Base-by-base conservation (phyloP, 2,888 invertebrate species). In the Augochlorella aurata region DNA sequence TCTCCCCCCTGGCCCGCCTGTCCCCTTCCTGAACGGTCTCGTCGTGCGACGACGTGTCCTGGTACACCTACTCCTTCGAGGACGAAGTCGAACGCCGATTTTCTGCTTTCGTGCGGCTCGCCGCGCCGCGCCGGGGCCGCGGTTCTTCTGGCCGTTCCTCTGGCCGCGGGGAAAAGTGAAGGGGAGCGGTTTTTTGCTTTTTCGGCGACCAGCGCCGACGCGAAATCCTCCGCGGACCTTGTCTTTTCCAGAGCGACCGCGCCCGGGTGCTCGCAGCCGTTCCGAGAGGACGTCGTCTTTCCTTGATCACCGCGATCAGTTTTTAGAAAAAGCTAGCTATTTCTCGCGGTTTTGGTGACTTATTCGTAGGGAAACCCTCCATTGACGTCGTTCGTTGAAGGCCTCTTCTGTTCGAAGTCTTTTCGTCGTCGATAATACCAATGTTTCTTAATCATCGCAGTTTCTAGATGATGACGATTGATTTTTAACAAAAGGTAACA, bases 11-110 rank as follows among this genome's bases (percentile, higher is more conserved):
- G 44, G 54, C 81, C 78, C 76, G 77, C 77, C 67, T 63, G 66
- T 75, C 73, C 76, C 86, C 79, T 81, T 80, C 82, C 82, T 82
- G 88, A 78, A 82, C 81, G 81, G 73, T 81, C 88, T 82, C 78
- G 78, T 86, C 85, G 87, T 82, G 77, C 87, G 78, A 77, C 79
- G 84, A 79, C 81, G 83, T 81, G 87, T 88, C 88, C 88, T 84
- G 88, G 79, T 82, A 88, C 88, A 88, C 88, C 86, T 88, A 88
- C 88, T 84, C 87, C 78, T 75, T 77, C 85, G 83, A 85, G 79
- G 80, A 79, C 87, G 77, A 84, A 77, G 74, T 71, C 77, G 74
- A 77, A 79, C 82, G 74, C 83, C 80, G 83, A 82, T 84, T 79
- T 72, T 79, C 74, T 77, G 77, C 77, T 80, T 79, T 78, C 52